Base-by-base conservation (phyloP, 2,888 invertebrate species). In the Teleogryllus oceanicus region DNA sequence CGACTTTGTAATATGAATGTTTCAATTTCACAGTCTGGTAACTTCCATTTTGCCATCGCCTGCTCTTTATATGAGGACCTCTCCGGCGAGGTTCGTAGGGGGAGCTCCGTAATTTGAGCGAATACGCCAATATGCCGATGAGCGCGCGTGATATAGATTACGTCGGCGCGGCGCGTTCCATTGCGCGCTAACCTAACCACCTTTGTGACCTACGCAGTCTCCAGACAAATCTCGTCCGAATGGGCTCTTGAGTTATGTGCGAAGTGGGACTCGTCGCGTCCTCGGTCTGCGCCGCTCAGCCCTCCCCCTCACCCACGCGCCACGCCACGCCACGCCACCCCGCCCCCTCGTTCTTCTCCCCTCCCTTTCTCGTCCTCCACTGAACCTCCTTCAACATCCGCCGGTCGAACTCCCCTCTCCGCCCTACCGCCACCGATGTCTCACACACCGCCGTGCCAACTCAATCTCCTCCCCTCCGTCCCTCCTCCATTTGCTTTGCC, bases 1-100 rank as follows among this genome's bases (percentile, higher is more conserved):
- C 24, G 24, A 37, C 24, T 37, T 37, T 37, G 24, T 37, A 79
- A 79, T 79, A 76, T 76, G 76, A 76, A 21, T 76, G 76, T 79
- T 75, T 79, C 51, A 79, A 79, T 79, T 79, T 79, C 79, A 79
- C 79, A 79, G 76, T 76, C 79, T 24, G 51, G 24, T 79, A 51
- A 75, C 76, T 79, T 24, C 37, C 62, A 62, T 62, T 18, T 62
- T 8, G 62, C 18, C 62, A 18, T 62, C 62, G 62, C 18, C 62
- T 62, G 62, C 62, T 62, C 18, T 62, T 62, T 62, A 62, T 62
- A 18, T 3, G 62, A 62, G 2, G 62, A 16, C 13, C 18, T 62
- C 62, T 62, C 62, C 62, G 18, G 62, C 62, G 62, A 62, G 62
- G 18, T 62, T 18, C 62, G 62, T 62, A 37, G 24, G 62, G 62